Evolutionary conservation across 2,888 invertebrate species (phyloP), one percentile per base, ranked within the genome.

Genomic region (Agrochola lota): DNA sequence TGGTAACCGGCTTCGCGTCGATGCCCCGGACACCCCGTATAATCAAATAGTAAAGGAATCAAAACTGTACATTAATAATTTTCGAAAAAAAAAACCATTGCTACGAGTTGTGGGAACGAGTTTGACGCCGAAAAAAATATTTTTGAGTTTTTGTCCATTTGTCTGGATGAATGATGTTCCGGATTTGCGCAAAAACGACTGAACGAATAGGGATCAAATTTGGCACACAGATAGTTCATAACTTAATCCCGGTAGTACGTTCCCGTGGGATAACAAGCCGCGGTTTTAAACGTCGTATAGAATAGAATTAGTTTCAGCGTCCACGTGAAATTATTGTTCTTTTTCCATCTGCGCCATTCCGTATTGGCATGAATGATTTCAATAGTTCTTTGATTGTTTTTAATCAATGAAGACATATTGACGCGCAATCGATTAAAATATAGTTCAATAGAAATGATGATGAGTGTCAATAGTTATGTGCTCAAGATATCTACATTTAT

Each of bases 381-480:
- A 79, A 86, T 86, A 70, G 62, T 66, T 52, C 71, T 76, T 68
- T 73, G 63, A 84, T 86, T 84, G 77, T 71, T 84, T 79, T 76
- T 79, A 84, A 86, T 86, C 86, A 81, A 81, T 64, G 70, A 73
- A 78, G 78, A 78, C 30, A 43, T 49, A 81, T 81, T 59, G 81
- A 35, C 62, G 49, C 70, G 46, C 49, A 67, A 40, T 73, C 66
- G 70, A 74, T 68, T 67, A 78, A 73, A 35, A 77, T 85, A 62
- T n/a, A 64, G 71, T 64, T 52, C 78, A 70, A 63, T 71, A 17
- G 49, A 78, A 67, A 57, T 62, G n/a, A 62, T 46, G n/a, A 40
- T 71, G 26, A n/a, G 46, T 71, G 64, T 64, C 69, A 69, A 78
- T 57, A 57, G 40, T 35, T 52, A 63, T 57, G 57, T 71, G 30